These are phyloP conservation scores for Andricus grossulariae DNA, from an alignment of 1,140 invertebrate species.

Conservation along the genomic window DNA sequence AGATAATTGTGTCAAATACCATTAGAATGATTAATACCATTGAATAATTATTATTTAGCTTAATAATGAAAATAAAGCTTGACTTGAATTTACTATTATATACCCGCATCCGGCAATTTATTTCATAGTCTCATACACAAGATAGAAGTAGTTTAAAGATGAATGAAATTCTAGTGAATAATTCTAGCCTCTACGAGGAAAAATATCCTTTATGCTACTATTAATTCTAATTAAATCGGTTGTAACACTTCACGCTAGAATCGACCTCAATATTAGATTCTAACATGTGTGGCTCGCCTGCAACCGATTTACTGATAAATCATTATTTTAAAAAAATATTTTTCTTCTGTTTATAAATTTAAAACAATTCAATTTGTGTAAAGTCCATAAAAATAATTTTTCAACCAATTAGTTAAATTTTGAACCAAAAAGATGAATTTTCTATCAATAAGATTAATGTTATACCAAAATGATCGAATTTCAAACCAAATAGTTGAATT, in stretches of 20 bases:
- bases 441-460: too few relatives aligned
- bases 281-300: neutral
- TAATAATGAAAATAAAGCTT: slow-evolving; percentile 2
- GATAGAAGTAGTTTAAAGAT: neutral
- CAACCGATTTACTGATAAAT: neutral
- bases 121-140: neutral
- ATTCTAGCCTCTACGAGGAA: neutral
- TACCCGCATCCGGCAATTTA: slow-evolving; percentile 4
- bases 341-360: too few relatives aligned
- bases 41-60: too few relatives aligned
- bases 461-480: too few relatives aligned
- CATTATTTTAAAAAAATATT: slow-evolving; percentile 49
- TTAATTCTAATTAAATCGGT: slow-evolving; percentile 10
- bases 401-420: too few relatives aligned
- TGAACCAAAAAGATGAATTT: too few relatives aligned
- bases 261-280: slow-evolving; percentile 4
- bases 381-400: too few relatives aligned
- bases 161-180: slow-evolving; percentile 2
- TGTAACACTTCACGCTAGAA: neutral
- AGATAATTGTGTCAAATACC: too few relatives aligned
- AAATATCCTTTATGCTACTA: neutral
- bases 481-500: too few relatives aligned
- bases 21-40: too few relatives aligned
- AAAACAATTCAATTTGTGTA: too few relatives aligned
- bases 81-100: neutral